These are phyloP conservation scores for Rhopilema esculentum DNA, from an alignment of 30 jellyfish, hydroid and myxozoan genomes.

Conservation along the genomic window DNA sequence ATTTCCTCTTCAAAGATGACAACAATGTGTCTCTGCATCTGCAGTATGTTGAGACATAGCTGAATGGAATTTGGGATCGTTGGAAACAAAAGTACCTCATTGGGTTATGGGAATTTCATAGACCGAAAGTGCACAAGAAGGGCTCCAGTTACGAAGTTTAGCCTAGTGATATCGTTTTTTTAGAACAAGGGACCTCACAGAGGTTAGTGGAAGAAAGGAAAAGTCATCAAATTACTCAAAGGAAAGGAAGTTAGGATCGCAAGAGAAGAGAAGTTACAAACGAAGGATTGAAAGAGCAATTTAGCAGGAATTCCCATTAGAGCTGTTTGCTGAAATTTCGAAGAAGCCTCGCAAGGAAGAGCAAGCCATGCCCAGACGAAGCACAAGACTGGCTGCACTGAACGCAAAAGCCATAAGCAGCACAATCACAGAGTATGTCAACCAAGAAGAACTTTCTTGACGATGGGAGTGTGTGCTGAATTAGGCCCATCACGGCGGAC, in stretches of 20 bases:
- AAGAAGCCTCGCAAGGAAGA: neutral
- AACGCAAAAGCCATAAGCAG: constrained; percentile 51
- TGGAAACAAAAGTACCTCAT: constrained; percentile 45
- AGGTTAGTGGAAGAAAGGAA: constrained; percentile 67
- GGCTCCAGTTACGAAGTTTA: constrained; percentile 12
- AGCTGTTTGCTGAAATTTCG: neutral
- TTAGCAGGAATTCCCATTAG: constrained; percentile 43
- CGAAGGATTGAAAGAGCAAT: constrained; percentile 61
- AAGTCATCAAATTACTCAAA: constrained; percentile 12
- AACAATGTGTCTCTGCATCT: neutral
- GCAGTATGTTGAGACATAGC: constrained; percentile 5
- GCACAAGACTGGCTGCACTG: constrained; percentile 8
- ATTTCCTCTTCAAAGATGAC: constrained; percentile 19
- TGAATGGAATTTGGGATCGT: constrained; percentile 14
- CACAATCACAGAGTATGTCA: constrained; percentile 10
- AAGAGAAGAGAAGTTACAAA: constrained; percentile 48
- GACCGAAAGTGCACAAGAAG: neutral
- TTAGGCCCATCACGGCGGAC: neutral
- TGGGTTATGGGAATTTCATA: constrained; percentile 55
- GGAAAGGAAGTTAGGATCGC: constrained; percentile 31
- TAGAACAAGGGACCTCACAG: constrained; percentile 36
- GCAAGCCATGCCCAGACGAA: neutral
- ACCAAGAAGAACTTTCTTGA: neutral
- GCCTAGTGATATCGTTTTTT: constrained; percentile 42
- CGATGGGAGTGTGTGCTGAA: constrained; percentile 76